A percentile compares a stretch with the other conserved stretches of the same genome.
phyloP scores from a whole-genome alignment of 2,113 vertebrate species.

The Bostrychus sinensis region DNA sequence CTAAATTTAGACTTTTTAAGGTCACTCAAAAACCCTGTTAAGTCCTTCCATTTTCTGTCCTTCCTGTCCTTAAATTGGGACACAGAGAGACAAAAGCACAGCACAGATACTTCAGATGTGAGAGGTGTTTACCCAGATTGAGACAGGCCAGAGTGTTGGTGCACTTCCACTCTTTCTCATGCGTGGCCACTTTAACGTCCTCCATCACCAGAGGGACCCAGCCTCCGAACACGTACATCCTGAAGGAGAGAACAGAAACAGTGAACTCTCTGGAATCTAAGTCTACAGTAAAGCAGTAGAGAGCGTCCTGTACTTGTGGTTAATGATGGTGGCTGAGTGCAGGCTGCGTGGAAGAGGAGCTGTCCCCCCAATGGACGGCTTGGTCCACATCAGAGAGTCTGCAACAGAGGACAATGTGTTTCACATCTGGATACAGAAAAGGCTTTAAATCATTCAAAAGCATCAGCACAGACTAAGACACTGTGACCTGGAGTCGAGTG shows the following conservation, averaged over 20 bases:
- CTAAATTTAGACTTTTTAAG: too few species aligned
- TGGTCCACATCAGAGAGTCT: constrained; percentile 88
- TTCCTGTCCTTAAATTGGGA: too few species aligned
- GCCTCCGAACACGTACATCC: constrained; percentile 91
- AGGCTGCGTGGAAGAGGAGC: constrained; percentile 87
- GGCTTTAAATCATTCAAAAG: too few species aligned
- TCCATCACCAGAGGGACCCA: constrained; percentile 93
- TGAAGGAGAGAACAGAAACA: constrained; percentile 46
- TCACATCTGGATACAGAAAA: too few species aligned
- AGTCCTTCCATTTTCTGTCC: too few species aligned
- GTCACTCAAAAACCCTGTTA: too few species aligned
- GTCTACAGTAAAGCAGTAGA: too few species aligned
- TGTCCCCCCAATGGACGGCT: constrained; percentile 81
- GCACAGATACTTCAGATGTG: too few species aligned
- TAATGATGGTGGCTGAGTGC: constrained; percentile 87
- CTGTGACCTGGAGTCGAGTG: too few species aligned
- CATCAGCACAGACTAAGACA: too few species aligned
- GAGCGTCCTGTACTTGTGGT: constrained; percentile 81
- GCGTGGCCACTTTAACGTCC: constrained; percentile 90
- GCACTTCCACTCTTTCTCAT: constrained; percentile 93
- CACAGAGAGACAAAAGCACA: too few species aligned
- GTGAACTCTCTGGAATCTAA: too few species aligned
- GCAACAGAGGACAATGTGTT: constrained; percentile 1
- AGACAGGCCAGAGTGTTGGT: constrained; percentile 90
- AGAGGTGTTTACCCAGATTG: constrained; percentile 79